Base-by-base conservation (phyloP, 2,888 invertebrate species). In the Hyalella azteca region DNA sequence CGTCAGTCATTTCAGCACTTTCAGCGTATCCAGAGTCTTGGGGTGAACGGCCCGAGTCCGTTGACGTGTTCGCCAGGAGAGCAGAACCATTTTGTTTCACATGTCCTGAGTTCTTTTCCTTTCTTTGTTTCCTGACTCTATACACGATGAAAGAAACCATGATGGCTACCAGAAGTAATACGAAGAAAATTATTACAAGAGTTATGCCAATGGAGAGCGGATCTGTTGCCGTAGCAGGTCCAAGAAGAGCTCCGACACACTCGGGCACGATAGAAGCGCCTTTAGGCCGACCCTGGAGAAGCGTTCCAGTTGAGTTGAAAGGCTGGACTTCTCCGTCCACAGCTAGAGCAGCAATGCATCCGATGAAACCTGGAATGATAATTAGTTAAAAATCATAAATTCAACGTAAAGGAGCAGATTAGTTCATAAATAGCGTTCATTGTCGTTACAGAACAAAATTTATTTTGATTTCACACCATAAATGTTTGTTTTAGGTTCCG, bases 151-250 rank as follows among this genome's bases (percentile, higher is more conserved):
- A 97, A 75, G 95, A 96, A 29, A 94, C 94, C 80, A 95, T 90
- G 86, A 96, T 95, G 19, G 95, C 95, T 15, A 96, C 93, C 77
- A 96, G 91, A 19, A 97, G 89, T 81, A 96, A 93, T 7, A 95
- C 93, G 87, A 98, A 97, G 90, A 98, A 97, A 36, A 95, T 95
- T 84, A 97, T 95, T 29, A 97, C 96, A 45, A 97, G 90, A 0
- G 96, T 96, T 81, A 97, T 93, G 78, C 97, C 97, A 83, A 97
- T 95, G 86, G 94, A 95, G 11, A 97, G 89, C 0, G 96, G 96
- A 89, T 95, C 94, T 2, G 95, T 93, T 4, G 93, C 92, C 85
- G 93, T 92, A 0, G 93, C 92, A 1, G 93, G 91, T 39, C 94
- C 94, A 49, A 93, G 91, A 81, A 93, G 91, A 4, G 92, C 91